Base-by-base conservation (phyloP, 2,888 invertebrate species). In the Drosophila prostipennis region DNA sequence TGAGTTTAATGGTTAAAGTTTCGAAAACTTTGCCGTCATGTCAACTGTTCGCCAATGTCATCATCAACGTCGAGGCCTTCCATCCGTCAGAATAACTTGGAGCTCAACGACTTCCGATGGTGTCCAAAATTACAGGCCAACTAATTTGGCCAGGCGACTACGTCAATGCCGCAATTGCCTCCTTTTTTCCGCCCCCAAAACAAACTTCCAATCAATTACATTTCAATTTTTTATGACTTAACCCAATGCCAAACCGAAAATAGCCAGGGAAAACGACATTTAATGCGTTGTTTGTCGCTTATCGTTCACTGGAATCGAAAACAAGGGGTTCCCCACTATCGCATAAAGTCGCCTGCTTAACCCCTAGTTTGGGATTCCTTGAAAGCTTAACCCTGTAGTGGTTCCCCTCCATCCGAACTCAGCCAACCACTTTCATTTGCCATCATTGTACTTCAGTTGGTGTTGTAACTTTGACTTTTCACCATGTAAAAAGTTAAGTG, bases 171-270 rank as follows among this genome's bases (percentile, higher is more conserved):
- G 54, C 16, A n/a, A 13, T 36, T 34, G 14, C n/a, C 48, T 23
- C 13, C 13, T 16, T 16, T 16, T 16, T 11, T 11, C 39, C 8
- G 39, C 32, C 26, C n/a, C 34, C 39, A 19, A 26, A 39, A 39
- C 49, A 36, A 52, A 73, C 75, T 64, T 74, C 79, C 89, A 87
- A 89, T 88, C 89, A 87, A 88, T 89, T 89, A 89, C 82, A 78
- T 77, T 79, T 79, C 80, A 78, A 83, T 86, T 83, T 72, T 80
- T 78, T 77, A 83, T 74, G 73, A 80, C 80, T 75, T 70, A 69
- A 46, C 71, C 70, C 72, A 55, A 70, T 55, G 55, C 65, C 48
- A 34, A 34, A 59, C 16, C 64, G 45, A 54, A 65, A 67, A 65
- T 65, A 67, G 54, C 34, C 54, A 11, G 37, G 7, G 39, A 40